These are phyloP conservation scores for Bombus huntii DNA, from an alignment of 1,140 invertebrate genomes.

Conservation along the genomic window DNA sequence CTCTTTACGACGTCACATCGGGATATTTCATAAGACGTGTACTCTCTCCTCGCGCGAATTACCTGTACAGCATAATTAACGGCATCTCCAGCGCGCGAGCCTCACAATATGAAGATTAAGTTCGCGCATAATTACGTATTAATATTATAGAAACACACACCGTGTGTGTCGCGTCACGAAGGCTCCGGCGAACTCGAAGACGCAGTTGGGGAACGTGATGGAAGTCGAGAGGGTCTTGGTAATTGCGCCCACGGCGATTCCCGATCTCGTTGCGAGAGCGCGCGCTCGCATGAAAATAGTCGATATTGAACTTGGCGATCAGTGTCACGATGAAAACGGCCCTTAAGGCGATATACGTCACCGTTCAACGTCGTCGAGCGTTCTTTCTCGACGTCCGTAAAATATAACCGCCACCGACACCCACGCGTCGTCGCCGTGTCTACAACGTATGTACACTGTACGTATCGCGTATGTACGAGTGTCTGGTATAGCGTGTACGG, in stretches of 20 bases:
- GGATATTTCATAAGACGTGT: neutral
- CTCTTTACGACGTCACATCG: constrained; percentile 20
- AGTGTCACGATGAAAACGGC: constrained; percentile 38
- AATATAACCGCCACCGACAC: constrained; percentile 27
- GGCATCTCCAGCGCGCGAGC: neutral
- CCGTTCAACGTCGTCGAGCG: constrained; percentile 8
- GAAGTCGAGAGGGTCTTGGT: neutral
- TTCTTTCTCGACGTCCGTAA: neutral
- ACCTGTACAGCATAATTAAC: constrained; percentile 16
- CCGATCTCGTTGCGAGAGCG: neutral
- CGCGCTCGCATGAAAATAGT: constrained; percentile 9
- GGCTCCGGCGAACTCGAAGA: neutral
- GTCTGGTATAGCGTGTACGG: neutral
- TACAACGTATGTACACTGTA: too few species aligned
- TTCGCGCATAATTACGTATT: constrained; percentile 16
- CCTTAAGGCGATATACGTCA: constrained; percentile 35
- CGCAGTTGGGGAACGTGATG: neutral
- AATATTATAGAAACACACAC: constrained; percentile 11
- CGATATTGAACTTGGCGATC: constrained; percentile 42
- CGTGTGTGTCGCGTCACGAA: neutral
- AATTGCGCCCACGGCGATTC: constrained; percentile 26
- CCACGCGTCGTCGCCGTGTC: neutral
- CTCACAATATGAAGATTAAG: neutral
- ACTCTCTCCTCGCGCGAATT: neutral
- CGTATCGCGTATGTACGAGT: neutral